Percentiles rank a stretch among this genome's conserved stretches.
Conservation (phyloP, 2,888 invertebrate genomes). For the Conchocele bisecta region DNA sequence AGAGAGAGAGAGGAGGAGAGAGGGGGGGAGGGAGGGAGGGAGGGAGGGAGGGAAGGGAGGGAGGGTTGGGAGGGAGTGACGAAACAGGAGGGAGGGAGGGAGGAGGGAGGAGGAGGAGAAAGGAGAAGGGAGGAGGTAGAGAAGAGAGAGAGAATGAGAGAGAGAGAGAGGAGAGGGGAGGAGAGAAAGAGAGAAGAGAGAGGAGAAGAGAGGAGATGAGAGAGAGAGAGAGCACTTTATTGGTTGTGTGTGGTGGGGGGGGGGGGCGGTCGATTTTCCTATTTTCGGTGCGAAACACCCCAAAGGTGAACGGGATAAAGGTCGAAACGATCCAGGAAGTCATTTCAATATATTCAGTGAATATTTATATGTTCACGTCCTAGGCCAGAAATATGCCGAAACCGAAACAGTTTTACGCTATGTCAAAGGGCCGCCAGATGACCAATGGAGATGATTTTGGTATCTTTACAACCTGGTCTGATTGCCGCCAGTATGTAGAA, state of each 20-base stretch:
- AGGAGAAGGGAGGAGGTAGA: neutral
- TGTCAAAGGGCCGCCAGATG: too few relatives aligned
- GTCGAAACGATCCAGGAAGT: too few relatives aligned
- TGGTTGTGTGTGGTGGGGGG: neutral
- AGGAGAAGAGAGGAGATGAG: slow-evolving; percentile 1
- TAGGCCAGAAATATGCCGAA: too few relatives aligned
- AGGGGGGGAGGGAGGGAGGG: neutral
- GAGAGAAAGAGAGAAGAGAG: slow-evolving; percentile 15
- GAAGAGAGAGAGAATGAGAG: neutral
- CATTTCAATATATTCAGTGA: too few relatives aligned
- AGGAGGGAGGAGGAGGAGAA: neutral
- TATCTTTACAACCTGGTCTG: too few relatives aligned
- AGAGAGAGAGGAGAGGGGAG: slow-evolving; percentile 5
- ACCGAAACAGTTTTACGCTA: too few relatives aligned
- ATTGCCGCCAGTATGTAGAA: too few relatives aligned
- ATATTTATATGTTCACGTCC: too few relatives aligned
- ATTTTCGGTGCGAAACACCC: too few relatives aligned
- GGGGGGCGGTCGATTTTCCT: too few relatives aligned
- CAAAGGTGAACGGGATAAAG: too few relatives aligned
- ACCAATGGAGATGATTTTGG: too few relatives aligned
- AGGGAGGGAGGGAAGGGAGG: slow-evolving; percentile 1
- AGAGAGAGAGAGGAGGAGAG: neutral
- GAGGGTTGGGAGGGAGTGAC: slow-evolving; percentile 1
- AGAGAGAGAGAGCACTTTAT: neutral
- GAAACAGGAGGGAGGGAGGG: neutral